Conservation (phyloP, 2,113 vertebrate species). For the Cairina moschata region DNA sequence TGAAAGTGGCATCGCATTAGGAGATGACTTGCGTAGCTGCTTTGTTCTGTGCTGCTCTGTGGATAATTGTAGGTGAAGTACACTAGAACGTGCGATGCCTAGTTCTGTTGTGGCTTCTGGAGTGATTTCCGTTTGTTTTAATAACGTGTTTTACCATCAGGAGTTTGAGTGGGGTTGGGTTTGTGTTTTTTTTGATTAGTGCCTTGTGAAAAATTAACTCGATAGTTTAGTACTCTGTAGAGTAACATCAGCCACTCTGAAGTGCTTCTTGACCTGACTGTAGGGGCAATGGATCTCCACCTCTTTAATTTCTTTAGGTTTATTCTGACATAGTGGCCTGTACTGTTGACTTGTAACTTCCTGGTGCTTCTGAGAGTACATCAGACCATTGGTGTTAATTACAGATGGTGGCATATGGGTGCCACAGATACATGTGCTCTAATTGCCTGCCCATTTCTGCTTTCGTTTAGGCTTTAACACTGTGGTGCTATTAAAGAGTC, state of each 20-base stretch:
- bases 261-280: background rate
- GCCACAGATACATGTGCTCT: background rate
- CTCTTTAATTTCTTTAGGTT: background rate
- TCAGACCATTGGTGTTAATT: background rate
- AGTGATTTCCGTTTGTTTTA: background rate
- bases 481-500: conserved; percentile 85
- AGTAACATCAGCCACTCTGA: background rate
- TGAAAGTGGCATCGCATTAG: accelerated
- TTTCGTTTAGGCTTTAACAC: conserved; percentile 86
- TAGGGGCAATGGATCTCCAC: background rate
- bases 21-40: accelerated
- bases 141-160: background rate
- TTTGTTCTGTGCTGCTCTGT: background rate
- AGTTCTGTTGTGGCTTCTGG: background rate
- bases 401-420: background rate
- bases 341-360: background rate
- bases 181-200: too few relatives aligned
- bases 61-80: background rate
- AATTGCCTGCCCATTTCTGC: background rate
- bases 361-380: background rate
- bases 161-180: background rate
- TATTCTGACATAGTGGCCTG: background rate
- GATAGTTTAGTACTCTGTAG: background rate
- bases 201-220: background rate
- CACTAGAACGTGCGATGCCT: background rate